Percentiles rank a stretch among this genome's conserved stretches.
These are phyloP conservation scores for Thermophis baileyi DNA, from an alignment of 2,113 vertebrate species.

Conservation along the genomic window DNA sequence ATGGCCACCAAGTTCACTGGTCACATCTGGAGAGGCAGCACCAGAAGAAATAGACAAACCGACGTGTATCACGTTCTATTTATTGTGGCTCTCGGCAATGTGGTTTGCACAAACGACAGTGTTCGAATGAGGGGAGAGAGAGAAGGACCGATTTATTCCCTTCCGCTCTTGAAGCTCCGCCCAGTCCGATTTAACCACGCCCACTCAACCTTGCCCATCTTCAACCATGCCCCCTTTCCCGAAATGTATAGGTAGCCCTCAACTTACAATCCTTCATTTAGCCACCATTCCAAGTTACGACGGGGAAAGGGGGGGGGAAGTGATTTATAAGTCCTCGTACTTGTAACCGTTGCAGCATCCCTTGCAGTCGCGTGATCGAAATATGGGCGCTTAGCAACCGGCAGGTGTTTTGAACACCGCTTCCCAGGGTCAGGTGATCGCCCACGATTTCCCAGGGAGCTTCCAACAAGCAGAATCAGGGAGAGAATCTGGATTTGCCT, in stretches of 20 bases:
- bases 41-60: background rate
- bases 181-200: background rate
- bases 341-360: too few relatives aligned
- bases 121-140: background rate
- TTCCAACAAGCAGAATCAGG: too few relatives aligned
- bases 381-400: too few relatives aligned
- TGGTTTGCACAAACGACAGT: background rate
- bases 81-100: background rate
- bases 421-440: too few relatives aligned
- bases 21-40: background rate
- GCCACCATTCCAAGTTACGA: too few relatives aligned
- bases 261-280: too few relatives aligned
- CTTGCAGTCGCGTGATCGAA: too few relatives aligned
- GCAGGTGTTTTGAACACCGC: too few relatives aligned
- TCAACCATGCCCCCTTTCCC: background rate
- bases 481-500: too few relatives aligned
- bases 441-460: too few relatives aligned
- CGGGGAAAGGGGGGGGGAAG: accelerated
- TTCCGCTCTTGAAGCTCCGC: background rate
- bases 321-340: too few relatives aligned
- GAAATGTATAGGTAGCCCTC: background rate
- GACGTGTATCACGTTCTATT: background rate
- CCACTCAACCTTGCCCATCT: background rate
- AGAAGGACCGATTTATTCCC: background rate
- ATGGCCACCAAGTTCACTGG: background rate